Percentiles rank a stretch among this genome's conserved stretches.
phyloP scores from a whole-genome alignment of 2,797 vertebrate genomes.

The Acipenser transmontanus region DNA sequence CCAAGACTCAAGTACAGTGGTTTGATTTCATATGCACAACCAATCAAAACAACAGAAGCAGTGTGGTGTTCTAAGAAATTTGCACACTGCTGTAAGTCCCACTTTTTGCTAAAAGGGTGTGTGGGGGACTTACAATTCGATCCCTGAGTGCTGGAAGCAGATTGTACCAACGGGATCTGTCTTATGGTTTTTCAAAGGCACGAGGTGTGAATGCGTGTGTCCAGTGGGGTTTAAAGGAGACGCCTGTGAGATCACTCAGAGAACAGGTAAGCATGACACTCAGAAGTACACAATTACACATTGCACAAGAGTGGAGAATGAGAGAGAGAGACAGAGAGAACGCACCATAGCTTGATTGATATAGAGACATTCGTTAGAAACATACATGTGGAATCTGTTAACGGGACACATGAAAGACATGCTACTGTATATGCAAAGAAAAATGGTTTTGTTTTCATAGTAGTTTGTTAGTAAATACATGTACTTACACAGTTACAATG shows the following conservation, averaged over 20 bases:
- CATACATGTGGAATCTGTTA: no score
- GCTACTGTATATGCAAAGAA: no score
- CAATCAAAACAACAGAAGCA: not conserved
- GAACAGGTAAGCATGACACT: constrained; percentile 46
- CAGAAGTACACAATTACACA: not conserved
- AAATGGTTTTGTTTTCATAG: no score
- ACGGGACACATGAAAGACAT: no score
- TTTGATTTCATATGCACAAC: not conserved
- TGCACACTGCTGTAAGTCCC: not conserved
- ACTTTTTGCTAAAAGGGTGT: not conserved
- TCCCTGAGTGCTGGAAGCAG: no score
- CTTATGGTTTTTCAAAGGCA: constrained; percentile 51
- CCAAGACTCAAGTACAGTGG: no score
- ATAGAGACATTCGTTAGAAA: not conserved
- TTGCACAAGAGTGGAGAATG: not conserved
- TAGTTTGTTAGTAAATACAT: no score
- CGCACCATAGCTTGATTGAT: not conserved
- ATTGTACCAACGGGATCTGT: not conserved
- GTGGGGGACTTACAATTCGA: not conserved
- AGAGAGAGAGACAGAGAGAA: not conserved
- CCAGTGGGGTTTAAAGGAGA: constrained; percentile 65
- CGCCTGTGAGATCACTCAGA: constrained; percentile 70
- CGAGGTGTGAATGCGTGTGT: constrained; percentile 81
- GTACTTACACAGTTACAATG: no score
- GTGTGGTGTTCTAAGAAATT: not conserved